Base-by-base conservation (phyloP, 1,140 invertebrate species). In the Heliconius eleuchia region DNA sequence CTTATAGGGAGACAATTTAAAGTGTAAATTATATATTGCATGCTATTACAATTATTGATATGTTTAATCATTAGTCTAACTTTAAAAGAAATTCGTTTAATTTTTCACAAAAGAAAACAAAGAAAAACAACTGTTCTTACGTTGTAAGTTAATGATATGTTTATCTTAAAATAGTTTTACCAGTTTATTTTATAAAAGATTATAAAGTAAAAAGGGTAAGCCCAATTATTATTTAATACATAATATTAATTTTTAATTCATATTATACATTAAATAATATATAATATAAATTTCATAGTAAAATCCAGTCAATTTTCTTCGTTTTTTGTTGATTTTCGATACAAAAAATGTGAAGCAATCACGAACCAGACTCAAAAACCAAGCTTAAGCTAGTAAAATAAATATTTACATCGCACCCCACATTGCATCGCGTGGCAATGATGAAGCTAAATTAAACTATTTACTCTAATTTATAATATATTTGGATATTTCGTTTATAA, bases 401-500 rank as follows among this genome's bases (percentile, higher is more conserved):
- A 83, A 84, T 91, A 92, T 91, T 87, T 91, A 91, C 91, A 91
- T 71, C 84, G 82, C 80, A 77, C 79, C 85, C 86, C 77, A 82
- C 76, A 84, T 89, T 87, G 84, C 83, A 83, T 87, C 78, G 86
- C 83, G 84, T 86, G 82, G 57, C 60, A 66, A 66, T 66, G 60
- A 66, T 16, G 50, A 66, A 66, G 60, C 27, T 50, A 73, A 76
- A 80, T 18, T 79, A 71, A 74, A 82, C 79, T 84, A 81, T 84
- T 87, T 87, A 80, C 84, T 85, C 87, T 91, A 90, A 73, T 83
- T 87, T 85, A 70, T 83, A 86, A 85, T 82, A 83, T 76, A 88
- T 90, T 91, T 88, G 88, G 87, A 91, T 88, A 86, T 80, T 84
- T 87, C 79, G 79, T 86, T 86, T 85, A 75, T 85, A 87, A 88